Evolutionary conservation across 2,113 vertebrate genomes (phyloP).

Genomic region (Trogon surrucura): DNA sequence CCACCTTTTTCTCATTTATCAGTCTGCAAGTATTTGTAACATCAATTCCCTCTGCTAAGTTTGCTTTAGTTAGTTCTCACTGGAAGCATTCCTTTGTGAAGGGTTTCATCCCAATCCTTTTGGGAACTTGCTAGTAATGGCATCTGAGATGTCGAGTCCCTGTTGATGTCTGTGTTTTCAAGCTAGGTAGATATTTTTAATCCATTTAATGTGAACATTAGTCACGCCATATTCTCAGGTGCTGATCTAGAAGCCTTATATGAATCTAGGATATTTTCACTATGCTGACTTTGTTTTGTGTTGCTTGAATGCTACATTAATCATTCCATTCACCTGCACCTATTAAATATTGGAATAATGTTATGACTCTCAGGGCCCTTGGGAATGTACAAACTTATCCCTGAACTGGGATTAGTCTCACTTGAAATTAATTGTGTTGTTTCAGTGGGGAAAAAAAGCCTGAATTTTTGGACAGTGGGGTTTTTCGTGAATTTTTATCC

Average conservation of each 20-base stretch:
- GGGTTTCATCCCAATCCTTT: neutral
- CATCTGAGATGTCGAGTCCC: neutral
- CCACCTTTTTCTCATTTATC: neutral
- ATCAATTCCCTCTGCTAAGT: neutral
- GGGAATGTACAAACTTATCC: neutral
- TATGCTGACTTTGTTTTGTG: too few relatives aligned
- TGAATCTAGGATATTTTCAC: neutral
- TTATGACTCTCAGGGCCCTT: neutral
- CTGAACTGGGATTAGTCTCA: neutral
- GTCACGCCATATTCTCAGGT: neutral
- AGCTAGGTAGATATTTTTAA: neutral
- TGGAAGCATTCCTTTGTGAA: neutral
- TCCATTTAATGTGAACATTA: neutral
- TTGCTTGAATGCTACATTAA: too few relatives aligned
- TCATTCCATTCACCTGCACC: neutral
- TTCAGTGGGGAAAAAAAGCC: fast-evolving
- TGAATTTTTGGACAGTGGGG: neutral
- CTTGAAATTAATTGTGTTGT: neutral
- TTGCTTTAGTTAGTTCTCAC: neutral
- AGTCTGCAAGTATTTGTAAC: neutral
- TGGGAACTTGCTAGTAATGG: neutral
- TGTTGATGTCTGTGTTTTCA: neutral
- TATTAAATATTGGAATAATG: neutral
- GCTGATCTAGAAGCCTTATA: neutral
- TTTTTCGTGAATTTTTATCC: neutral